Base-by-base conservation (phyloP, 2,113 vertebrate genomes). In the Gavialis gangeticus region DNA sequence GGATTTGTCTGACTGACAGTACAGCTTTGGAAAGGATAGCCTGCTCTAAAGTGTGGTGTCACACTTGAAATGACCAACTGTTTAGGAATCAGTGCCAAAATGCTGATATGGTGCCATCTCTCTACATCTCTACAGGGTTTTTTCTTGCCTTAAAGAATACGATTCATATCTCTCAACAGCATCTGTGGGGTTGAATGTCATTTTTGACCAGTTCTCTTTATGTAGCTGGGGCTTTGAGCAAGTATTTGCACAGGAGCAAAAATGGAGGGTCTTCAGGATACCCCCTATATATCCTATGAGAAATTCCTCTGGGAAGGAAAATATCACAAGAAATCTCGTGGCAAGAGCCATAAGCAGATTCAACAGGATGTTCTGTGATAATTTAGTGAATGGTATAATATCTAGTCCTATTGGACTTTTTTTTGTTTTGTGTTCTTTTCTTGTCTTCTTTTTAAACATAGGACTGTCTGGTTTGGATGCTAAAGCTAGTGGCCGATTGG, bases 401-500 rank as follows among this genome's bases (percentile, higher is more conserved):
- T 59, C 77, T 87, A 79, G 8, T 81, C 18, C 59, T 55, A 82
- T 6, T 46, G 46, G 46, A 46, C 46, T 46, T 46, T 46, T 46
- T 46, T 46, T 46, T 46, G 46, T 46, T 46, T 46, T 46, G 46
- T 46, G 46, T 46, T 46, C 46, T 46, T 46, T 46, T 46, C 46
- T 46, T 64, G 82, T 8, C 10, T 90, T 67, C 96, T 93, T 98
- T 93, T 97, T 94, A 59, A 63, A 91, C 75, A 75, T 96, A 99
- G 99, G 99, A 94, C 97, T 99, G 87, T 98, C 99, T 21, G 99
- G 99, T 91, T 97, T 99, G 97, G 99, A 99, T 95, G 99, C 99
- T 93, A 99, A 99, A 97, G 99, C 99, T 84, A 99, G 99, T 46
- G 99, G 99, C 69, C 99, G 99, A 69, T 80, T 99, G 89, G 99